Conservation (phyloP, 2,888 invertebrate genomes). For the Oasisia sp. region DNA sequence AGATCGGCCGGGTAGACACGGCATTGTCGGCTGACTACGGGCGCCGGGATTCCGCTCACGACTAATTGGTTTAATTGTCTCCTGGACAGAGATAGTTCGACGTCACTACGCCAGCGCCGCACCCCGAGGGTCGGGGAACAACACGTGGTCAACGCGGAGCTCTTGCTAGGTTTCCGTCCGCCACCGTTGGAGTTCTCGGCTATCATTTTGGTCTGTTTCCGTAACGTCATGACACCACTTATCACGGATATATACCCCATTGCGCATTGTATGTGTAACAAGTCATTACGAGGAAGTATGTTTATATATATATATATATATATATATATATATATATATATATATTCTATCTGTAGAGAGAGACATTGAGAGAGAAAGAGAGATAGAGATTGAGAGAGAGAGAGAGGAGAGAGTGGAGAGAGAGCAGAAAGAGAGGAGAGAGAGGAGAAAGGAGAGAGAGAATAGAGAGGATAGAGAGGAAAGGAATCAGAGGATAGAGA, state of each 20-base stretch:
- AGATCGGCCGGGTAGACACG: neutral
- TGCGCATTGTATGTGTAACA: neutral
- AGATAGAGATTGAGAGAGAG: too few relatives aligned
- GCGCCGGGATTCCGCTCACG: neutral
- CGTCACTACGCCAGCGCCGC: neutral
- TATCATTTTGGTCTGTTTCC: neutral
- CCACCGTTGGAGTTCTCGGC: neutral
- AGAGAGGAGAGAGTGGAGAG: too few relatives aligned
- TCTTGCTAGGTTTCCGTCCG: neutral
- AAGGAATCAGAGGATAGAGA: too few relatives aligned
- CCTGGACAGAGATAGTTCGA: neutral
- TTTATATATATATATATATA: neutral
- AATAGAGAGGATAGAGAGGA: too few relatives aligned
- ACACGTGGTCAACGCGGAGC: neutral
- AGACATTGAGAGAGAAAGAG: too few relatives aligned
- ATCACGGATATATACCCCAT: neutral
- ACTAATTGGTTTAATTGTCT: conserved; percentile 1
- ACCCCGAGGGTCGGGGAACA: neutral
- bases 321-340: too few relatives aligned
- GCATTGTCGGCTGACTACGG: neutral
- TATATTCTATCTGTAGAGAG: too few relatives aligned
- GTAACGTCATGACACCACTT: neutral
- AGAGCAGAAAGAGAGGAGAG: too few relatives aligned
- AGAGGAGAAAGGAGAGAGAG: too few relatives aligned
- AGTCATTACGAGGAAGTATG: neutral